Evolutionary conservation across 2,797 vertebrate species (phyloP), one percentile per base, ranked within the genome.

Genomic region (Myioborus miniatus): DNA sequence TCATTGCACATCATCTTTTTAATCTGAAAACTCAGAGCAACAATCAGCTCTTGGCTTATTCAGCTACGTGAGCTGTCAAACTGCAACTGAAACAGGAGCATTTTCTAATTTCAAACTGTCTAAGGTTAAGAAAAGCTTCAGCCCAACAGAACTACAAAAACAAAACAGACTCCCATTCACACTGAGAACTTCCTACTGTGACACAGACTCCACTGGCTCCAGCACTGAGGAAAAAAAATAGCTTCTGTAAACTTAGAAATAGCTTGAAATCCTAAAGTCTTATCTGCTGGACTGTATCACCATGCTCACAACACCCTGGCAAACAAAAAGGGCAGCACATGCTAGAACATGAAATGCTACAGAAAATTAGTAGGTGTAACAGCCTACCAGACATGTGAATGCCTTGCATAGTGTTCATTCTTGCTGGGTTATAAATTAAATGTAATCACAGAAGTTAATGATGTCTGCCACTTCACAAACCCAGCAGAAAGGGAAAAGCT

Each of bases 381-480:
- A 92, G 79, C 72, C 83, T 76, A 47, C 15, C 21, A 90, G 84
- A 95, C 87, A 91, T n/a, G 63, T 39, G 83, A 94, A 94, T 91
- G 92, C 91, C 80, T 93, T 49, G 72, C 87, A 95, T 85, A 86
- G 90, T 49, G 46, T 3, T 80, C 77, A 1, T 94, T 94, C 94
- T 84, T 94, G 70, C 64, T 75, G 74, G 79, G 93, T 59, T 92
- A 89, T 76, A 96, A 96, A 94, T 95, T 94, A 95, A 92, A 92
- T 84, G 60, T 84, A 78, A 85, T 89, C 82, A 83, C 43, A 70
- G 71, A 80, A 95, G 83, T 68, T 90, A 80, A 94, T 46, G 87
- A 89, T 74, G 76, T 72, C 55, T 79, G 88, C 41, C 76, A 84
- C 76, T 85, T 78, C 87, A 84, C 84, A 93, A 94, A 87, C 70